These are phyloP conservation scores for Apeltes quadracus DNA, from an alignment of 2,113 vertebrate genomes.

Conservation along the genomic window DNA sequence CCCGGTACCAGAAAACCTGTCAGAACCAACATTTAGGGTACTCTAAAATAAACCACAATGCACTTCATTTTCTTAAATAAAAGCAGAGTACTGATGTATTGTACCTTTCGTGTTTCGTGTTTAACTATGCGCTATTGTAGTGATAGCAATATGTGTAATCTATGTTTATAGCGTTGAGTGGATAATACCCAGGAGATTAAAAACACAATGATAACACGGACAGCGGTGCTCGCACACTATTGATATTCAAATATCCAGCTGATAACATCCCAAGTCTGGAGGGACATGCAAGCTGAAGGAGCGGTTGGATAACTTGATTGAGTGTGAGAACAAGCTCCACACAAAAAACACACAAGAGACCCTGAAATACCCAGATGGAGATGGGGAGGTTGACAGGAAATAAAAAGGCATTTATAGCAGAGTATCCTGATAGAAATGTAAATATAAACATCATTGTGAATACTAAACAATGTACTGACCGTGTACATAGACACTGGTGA, in stretches of 20 bases:
- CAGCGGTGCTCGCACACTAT: slow-evolving; percentile 12
- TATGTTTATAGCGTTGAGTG: not conserved
- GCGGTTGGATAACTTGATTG: not conserved
- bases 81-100: no score
- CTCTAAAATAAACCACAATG: no score
- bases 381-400: not conserved
- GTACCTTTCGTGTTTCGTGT: no score
- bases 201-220: not conserved
- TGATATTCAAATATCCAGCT: slow-evolving; percentile 51
- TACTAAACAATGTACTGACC: no score
- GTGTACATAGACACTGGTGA: no score
- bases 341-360: slow-evolving; percentile 72
- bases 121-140: not conserved
- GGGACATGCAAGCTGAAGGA: slow-evolving; percentile 18
- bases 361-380: slow-evolving; percentile 79
- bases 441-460: not conserved
- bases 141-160: slow-evolving; percentile 2
- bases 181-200: slow-evolving; percentile 28
- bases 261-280: slow-evolving; percentile 30
- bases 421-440: not conserved
- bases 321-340: not conserved
- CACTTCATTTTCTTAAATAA: no score
- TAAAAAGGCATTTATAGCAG: not conserved
- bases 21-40: no score
- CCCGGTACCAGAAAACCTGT: no score